Evolutionary conservation across 2,888 invertebrate genomes (phyloP).

Genomic region (Cryptus armator): DNA sequence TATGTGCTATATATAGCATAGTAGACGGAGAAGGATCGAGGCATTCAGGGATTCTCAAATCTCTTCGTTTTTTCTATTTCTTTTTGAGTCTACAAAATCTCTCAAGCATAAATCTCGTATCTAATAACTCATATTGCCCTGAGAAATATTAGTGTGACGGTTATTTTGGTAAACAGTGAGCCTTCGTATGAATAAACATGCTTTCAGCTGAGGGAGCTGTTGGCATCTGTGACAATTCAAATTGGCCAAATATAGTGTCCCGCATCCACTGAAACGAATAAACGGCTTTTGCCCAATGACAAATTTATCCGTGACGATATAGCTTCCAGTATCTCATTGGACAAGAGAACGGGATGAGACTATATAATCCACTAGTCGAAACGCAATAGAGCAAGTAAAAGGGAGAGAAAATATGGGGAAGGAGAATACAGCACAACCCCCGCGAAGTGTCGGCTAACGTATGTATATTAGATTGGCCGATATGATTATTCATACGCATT

Average conservation of each 20-base stretch:
- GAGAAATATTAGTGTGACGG: not conserved
- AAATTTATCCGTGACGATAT: conserved; percentile 70
- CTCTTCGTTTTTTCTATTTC: not conserved
- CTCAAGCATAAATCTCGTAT: not conserved
- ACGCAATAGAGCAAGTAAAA: conserved; percentile 17
- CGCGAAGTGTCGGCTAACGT: conserved; percentile 61
- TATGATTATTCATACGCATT: conserved; percentile 81
- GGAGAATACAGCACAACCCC: conserved; percentile 33
- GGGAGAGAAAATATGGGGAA: conserved; percentile 33
- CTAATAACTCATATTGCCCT: too few relatives aligned
- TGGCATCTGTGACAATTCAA: conserved; percentile 65
- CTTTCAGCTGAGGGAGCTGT: conserved; percentile 4
- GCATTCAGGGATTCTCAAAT: conserved; percentile 71
- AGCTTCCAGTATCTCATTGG: conserved; percentile 70
- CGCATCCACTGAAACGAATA: conserved; percentile 54
- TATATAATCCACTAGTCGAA: not conserved
- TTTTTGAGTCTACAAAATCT: not conserved
- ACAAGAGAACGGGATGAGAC: conserved; percentile 68
- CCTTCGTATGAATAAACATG: not conserved
- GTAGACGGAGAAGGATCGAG: conserved; percentile 54
- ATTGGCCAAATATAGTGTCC: conserved; percentile 71
- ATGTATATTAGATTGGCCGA: conserved; percentile 79
- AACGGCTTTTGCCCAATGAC: conserved; percentile 61
- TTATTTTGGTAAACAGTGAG: not conserved
- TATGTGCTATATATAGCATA: not conserved